These are phyloP conservation scores for Phania funesta DNA, from an alignment of 2,888 invertebrate species.

Conservation along the genomic window DNA sequence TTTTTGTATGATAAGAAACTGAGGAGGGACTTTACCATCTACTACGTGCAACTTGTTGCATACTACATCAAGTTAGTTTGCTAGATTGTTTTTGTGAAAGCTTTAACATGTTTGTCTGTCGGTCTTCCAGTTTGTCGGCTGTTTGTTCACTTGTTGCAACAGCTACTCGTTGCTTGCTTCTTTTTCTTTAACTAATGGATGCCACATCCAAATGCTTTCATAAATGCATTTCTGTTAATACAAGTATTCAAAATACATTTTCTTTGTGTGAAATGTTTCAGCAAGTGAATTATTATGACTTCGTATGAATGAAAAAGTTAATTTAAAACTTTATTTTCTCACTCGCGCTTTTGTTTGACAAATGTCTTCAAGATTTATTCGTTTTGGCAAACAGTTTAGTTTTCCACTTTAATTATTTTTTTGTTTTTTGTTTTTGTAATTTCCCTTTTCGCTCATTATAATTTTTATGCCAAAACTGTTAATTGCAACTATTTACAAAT, in stretches of 20 bases:
- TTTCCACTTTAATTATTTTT: neutral
- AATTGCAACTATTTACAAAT: constrained; percentile 55
- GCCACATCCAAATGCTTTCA: constrained; percentile 38
- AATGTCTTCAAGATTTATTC: constrained; percentile 55
- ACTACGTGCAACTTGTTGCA: constrained; percentile 61
- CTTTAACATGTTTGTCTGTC: constrained; percentile 54
- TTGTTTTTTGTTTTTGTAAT: neutral
- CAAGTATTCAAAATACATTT: constrained; percentile 51
- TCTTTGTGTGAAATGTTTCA: constrained; percentile 19
- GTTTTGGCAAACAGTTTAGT: constrained; percentile 44
- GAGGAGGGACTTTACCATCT: constrained; percentile 30
- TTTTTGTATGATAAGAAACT: neutral
- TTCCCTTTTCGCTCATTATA: constrained; percentile 21
- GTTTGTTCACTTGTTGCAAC: constrained; percentile 48
- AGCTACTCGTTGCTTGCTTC: constrained; percentile 50
- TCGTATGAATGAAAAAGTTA: neutral
- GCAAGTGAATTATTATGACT: constrained; percentile 2
- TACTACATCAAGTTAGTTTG: constrained; percentile 25
- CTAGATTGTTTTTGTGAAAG: constrained; percentile 61
- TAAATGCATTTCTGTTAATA: constrained; percentile 49
- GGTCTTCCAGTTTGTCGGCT: constrained; percentile 41
- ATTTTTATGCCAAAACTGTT: constrained; percentile 19
- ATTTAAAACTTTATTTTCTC: constrained; percentile 32
- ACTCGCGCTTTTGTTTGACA: constrained; percentile 60
- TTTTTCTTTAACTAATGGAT: constrained; percentile 13